These are phyloP conservation scores for Proales similis DNA, from an alignment of 1,140 invertebrate species.

Conservation along the genomic window DNA sequence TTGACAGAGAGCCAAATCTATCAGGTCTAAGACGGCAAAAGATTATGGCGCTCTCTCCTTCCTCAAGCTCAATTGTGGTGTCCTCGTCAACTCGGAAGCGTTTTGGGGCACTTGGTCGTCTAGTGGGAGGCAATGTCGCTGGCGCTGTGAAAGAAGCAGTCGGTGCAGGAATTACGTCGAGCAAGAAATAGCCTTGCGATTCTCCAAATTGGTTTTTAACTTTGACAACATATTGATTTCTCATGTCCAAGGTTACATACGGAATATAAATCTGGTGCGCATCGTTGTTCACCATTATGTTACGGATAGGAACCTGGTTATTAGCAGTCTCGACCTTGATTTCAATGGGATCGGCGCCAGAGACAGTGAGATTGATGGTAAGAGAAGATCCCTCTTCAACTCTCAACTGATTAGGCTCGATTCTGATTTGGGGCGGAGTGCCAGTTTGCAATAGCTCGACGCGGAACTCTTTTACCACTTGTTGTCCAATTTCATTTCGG, in stretches of 20 bases:
- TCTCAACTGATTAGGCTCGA: slow-evolving; percentile 23
- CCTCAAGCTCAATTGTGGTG: slow-evolving; percentile 19
- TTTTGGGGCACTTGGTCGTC: background rate
- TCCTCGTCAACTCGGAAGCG: slow-evolving; percentile 16
- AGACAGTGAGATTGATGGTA: slow-evolving; percentile 29
- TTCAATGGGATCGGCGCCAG: slow-evolving; percentile 17
- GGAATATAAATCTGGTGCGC: slow-evolving; percentile 12
- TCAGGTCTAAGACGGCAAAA: slow-evolving; percentile 16
- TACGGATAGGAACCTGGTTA: slow-evolving; percentile 4
- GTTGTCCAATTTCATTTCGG: slow-evolving; percentile 16
- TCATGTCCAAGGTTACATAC: slow-evolving; percentile 33
- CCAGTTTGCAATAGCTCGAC: slow-evolving; percentile 8
- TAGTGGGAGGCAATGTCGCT: background rate
- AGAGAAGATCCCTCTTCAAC: slow-evolving; percentile 33
- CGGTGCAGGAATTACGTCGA: too few species aligned
- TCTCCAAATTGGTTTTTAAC: slow-evolving; percentile 22
- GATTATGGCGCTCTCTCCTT: slow-evolving; percentile 15
- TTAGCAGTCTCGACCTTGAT: slow-evolving; percentile 18
- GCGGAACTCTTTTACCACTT: slow-evolving; percentile 13
- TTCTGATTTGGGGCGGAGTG: slow-evolving; percentile 27
- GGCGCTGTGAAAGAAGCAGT: slow-evolving; percentile 12
- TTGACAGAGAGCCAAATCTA: background rate
- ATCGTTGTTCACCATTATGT: slow-evolving; percentile 19
- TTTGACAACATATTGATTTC: slow-evolving; percentile 28
- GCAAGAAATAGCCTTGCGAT: slow-evolving; percentile 19